These are phyloP conservation scores for Pollimyrus isidori DNA, from an alignment of 2,113 vertebrate genomes.

Conservation along the genomic window DNA sequence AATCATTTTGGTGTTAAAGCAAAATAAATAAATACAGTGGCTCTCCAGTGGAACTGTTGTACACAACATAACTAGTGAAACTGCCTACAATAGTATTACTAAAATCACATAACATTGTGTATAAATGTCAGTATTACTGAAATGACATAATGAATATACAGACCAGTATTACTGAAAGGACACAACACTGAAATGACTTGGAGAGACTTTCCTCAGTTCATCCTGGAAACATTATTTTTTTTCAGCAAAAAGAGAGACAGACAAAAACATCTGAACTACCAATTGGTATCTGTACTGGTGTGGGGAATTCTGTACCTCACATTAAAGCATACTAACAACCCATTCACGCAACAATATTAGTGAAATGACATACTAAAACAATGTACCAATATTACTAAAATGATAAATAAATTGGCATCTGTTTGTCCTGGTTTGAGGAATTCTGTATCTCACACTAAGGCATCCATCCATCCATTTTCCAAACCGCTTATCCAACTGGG, in stretches of 20 bases:
- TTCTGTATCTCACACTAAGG: neutral
- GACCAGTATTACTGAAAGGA: neutral
- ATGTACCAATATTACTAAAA: neutral
- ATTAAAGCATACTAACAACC: no score
- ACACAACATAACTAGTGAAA: neutral
- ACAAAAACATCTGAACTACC: neutral
- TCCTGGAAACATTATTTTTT: neutral
- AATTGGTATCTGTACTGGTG: neutral
- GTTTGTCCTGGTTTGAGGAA: neutral
- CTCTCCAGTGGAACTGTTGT: neutral
- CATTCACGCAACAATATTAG: no score
- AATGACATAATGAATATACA: neutral
- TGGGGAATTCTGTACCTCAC: neutral
- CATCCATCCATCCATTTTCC: no score
- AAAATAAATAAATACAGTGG: neutral
- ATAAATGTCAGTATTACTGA: neutral
- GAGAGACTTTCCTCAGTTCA: neutral
- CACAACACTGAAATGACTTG: neutral
- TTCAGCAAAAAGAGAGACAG: neutral
- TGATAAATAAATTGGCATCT: neutral
- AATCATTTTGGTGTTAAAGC: neutral
- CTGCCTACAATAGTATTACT: neutral
- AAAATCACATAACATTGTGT: neutral
- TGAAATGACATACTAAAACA: no score
- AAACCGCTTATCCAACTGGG: no score